Evolutionary conservation across 2,797 vertebrate species (phyloP).

Genomic region (Catharus ustulatus): DNA sequence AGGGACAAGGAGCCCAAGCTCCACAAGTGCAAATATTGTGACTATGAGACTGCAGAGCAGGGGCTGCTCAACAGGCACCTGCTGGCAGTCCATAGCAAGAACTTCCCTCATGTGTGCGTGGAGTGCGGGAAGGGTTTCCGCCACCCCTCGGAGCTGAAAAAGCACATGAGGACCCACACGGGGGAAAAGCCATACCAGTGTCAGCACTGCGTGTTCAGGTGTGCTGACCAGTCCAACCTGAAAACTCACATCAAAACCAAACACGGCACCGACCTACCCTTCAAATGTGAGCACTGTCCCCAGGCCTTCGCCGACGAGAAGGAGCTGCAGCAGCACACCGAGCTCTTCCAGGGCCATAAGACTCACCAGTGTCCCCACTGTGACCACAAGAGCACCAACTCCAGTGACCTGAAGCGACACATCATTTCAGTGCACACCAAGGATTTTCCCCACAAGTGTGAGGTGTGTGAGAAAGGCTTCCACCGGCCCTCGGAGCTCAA

Average conservation of each 20-base stretch:
- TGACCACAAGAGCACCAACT: slow-evolving; percentile 91
- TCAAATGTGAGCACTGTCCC: slow-evolving; percentile 88
- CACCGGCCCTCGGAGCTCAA: slow-evolving; percentile 90
- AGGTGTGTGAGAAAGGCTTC: slow-evolving; percentile 89
- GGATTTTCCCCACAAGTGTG: slow-evolving; percentile 90
- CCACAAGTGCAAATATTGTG: slow-evolving; percentile 90
- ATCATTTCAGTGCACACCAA: slow-evolving; percentile 91
- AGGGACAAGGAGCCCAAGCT: slow-evolving; percentile 93
- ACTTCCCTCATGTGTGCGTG: slow-evolving; percentile 89
- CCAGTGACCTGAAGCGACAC: slow-evolving; percentile 89
- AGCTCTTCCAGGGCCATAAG: slow-evolving; percentile 93
- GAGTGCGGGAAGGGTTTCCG: slow-evolving; percentile 91
- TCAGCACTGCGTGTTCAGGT: slow-evolving; percentile 88
- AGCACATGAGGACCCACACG: slow-evolving; percentile 94
- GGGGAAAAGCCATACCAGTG: slow-evolving; percentile 99
- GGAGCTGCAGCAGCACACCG: slow-evolving; percentile 89
- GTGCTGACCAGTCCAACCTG: slow-evolving; percentile 89
- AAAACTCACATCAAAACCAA: slow-evolving; percentile 91
- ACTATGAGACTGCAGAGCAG: slow-evolving; percentile 89
- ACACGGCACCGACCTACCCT: slow-evolving; percentile 85
- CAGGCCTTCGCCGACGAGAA: slow-evolving; percentile 87
- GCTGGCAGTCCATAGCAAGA: slow-evolving; percentile 88
- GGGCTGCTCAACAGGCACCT: slow-evolving; percentile 88
- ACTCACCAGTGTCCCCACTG: slow-evolving; percentile 89
- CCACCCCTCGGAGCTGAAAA: slow-evolving; percentile 90